These are phyloP conservation scores for Coregonus ussuriensis DNA, from an alignment of 2,797 vertebrate genomes.

Conservation along the genomic window DNA sequence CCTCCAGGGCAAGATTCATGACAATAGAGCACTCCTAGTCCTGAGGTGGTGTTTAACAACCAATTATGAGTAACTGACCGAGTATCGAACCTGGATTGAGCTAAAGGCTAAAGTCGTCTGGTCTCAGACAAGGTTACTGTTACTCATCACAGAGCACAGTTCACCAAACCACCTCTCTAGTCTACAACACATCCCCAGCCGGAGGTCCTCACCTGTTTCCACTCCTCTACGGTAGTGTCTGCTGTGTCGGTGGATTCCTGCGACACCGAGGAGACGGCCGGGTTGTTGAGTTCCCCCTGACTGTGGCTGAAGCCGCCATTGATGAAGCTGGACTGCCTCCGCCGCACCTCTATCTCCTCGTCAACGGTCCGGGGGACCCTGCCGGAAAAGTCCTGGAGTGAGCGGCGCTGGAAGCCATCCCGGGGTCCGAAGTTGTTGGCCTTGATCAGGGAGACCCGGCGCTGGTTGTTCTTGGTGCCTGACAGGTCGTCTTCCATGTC, in stretches of 20 bases:
- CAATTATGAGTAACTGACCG: not conserved
- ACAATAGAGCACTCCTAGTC: not conserved
- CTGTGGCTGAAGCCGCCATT: not conserved
- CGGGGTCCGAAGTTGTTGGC: conserved; percentile 50
- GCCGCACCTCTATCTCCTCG: conserved; percentile 69
- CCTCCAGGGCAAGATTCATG: no score
- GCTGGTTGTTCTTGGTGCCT: conserved; percentile 47
- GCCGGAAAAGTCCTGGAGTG: conserved; percentile 72
- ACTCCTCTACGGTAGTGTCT: conserved; percentile 69
- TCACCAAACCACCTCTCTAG: no score
- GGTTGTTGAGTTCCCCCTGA: not conserved
- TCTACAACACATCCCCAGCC: not conserved
- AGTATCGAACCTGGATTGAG: not conserved
- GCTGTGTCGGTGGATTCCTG: not conserved
- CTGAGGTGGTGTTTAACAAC: not conserved
- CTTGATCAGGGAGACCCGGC: conserved; percentile 57
- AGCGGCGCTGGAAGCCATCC: conserved; percentile 66
- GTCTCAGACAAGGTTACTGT: no score
- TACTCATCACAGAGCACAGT: not conserved
- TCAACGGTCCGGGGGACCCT: conserved; percentile 62
- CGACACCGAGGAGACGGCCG: conserved; percentile 36
- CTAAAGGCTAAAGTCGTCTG: not conserved
- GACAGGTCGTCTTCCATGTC: conserved; percentile 59
- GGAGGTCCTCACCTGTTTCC: conserved; percentile 80
- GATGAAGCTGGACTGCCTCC: conserved; percentile 53